These are phyloP conservation scores for Hyles vespertilio DNA, from an alignment of 1,140 invertebrate species.

Conservation along the genomic window DNA sequence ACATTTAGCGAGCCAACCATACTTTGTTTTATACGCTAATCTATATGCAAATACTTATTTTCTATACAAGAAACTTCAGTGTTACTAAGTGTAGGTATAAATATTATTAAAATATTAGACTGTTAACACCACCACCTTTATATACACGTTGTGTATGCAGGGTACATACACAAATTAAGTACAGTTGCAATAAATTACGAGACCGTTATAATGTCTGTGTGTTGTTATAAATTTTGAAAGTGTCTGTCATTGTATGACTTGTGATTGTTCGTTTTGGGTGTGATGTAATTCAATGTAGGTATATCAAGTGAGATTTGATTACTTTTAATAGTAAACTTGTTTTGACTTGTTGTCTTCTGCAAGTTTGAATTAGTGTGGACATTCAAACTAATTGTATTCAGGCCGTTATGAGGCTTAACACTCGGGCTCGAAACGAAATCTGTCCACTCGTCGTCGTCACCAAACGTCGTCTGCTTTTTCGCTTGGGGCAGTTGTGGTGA, in stretches of 20 bases:
- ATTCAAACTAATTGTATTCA: conserved; percentile 67
- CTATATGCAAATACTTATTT: conserved; percentile 1
- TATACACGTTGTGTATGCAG: conserved; percentile 17
- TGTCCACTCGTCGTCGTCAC: conserved; percentile 79
- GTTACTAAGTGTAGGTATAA: conserved; percentile 6
- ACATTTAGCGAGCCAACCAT: too few species aligned
- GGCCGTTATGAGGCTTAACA: conserved; percentile 57
- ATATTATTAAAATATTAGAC: conserved; percentile 20
- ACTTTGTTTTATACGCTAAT: neutral
- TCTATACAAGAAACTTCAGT: conserved; percentile 8
- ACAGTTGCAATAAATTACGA: conserved; percentile 9
- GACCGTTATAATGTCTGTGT: conserved; percentile 11
- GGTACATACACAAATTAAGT: neutral
- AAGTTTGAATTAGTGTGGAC: conserved; percentile 58
- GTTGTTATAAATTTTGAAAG: conserved; percentile 72
- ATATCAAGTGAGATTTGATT: conserved; percentile 55
- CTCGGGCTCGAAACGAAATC: conserved; percentile 79
- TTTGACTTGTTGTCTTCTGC: conserved; percentile 43
- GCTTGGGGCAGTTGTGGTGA: conserved; percentile 35
- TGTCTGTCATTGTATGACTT: conserved; percentile 55
- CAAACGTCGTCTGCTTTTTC: conserved; percentile 43
- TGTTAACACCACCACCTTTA: conserved; percentile 51
- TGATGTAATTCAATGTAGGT: conserved; percentile 62
- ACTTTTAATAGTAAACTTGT: conserved; percentile 37
- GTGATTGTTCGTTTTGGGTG: conserved; percentile 50